Evolutionary conservation across 2,113 vertebrate species (phyloP), one percentile per base, ranked within the genome.

Genomic region (Erinaceus europaeus): DNA sequence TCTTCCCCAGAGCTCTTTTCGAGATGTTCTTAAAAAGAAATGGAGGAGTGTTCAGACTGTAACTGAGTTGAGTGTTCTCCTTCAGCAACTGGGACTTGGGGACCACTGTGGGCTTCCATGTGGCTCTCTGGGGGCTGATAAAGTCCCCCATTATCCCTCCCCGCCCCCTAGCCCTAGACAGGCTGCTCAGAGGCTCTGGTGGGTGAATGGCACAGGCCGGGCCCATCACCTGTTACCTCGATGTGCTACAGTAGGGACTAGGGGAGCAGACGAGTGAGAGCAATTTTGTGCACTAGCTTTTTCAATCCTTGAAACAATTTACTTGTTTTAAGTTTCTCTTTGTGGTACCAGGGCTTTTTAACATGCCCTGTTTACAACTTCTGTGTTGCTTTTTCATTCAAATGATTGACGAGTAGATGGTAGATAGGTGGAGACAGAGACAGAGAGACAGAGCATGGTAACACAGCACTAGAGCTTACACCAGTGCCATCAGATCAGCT

Each of bases 1-100:
- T 98, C 97, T 98, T 99, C 89, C 98, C 98, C 78, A 99, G 94
- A 82, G 98, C 97, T 96, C 97, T 95, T 87, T 98, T 98, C 0
- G 98, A 98, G 84, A 99, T 96, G 17, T 98, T 98, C 99, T 98
- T 95, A 94, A 97, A 96, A 46, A 82, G 90, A 86, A 94, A 87
- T 5, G 13, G 17, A 76, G 82, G 46, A 94, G 69, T 32, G 17
- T 34, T 20, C n/a, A 67, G 74, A 34, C 46, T 1, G 17, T 23
- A 74, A 23, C 21, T 27, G 40, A 14, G 52, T 17, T n/a, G 23
- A 3, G 1, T 6, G 12, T 25, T 23, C 25, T 59, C 17, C 2
- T 36, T 52, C 27, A 71, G 44, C 11, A 3, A 5, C 12, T 7
- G 11, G 48, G 48, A 8, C 5, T 6, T 18, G 32, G 50, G 38